These are phyloP conservation scores for Euura lappo DNA, from an alignment of 1,140 invertebrate species.

Conservation along the genomic window DNA sequence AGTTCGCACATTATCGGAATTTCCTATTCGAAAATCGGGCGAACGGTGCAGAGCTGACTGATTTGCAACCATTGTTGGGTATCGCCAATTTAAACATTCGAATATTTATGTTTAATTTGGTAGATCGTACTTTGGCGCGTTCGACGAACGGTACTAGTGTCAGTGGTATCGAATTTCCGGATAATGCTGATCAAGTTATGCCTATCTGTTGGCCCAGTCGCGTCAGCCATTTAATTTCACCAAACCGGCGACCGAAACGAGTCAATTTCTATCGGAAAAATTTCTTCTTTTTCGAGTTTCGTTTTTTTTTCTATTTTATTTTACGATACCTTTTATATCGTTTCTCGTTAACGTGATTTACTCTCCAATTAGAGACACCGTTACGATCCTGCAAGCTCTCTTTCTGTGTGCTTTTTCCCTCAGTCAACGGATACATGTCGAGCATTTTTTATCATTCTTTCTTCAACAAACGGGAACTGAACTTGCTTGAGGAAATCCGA, in stretches of 20 bases:
- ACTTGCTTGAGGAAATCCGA: no score
- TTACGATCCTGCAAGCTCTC: no score
- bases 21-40: slow-evolving; percentile 34
- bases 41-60: slow-evolving; percentile 29
- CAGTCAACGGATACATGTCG: no score
- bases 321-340: no score
- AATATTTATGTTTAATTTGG: slow-evolving; percentile 28
- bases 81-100: slow-evolving; percentile 31
- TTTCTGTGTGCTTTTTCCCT: no score
- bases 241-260: not conserved
- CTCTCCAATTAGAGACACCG: no score
- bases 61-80: slow-evolving; percentile 44
- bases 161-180: not conserved
- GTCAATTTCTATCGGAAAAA: not conserved
- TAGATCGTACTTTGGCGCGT: not conserved
- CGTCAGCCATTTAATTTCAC: slow-evolving; percentile 9
- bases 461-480: no score
- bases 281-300: not conserved
- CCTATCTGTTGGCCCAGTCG: slow-evolving; percentile 2
- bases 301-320: no score
- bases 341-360: no score
- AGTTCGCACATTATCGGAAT: slow-evolving; percentile 37
- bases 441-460: no score
- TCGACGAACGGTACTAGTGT: not conserved
- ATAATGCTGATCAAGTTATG: not conserved